Evolutionary conservation across 2,888 invertebrate species (phyloP), one percentile per base, ranked within the genome.

Genomic region (Leistus spinibarbis): DNA sequence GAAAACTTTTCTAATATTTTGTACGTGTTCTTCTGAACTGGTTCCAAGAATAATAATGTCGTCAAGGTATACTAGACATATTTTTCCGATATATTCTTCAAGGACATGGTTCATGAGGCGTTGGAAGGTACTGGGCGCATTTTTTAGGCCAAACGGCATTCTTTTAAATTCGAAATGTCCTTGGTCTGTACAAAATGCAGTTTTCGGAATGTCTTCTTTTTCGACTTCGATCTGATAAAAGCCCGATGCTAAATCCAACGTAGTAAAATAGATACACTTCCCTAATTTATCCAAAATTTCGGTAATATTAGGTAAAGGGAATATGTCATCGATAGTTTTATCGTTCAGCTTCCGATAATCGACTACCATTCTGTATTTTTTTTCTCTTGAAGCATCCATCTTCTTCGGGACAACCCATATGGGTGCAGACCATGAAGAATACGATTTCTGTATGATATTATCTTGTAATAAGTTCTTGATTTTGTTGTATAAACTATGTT

Each of bases 221-320:
- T 67, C 22, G 69, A 77, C 76, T 73, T 77, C 74, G 20, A 78
- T 77, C 27, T 77, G 78, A 64, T 78, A 77, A 57, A 76, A 78
- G n/a, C 77, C 77, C 22, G 65, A 65, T 20, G 65, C 27, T 65
- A 65, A 65, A 17, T 65, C 65, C n/a, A 24, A 24, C 13, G 65
- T 24, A 4, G 65, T 65, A 13, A 24, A 65, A 24, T 65, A 65
- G 13, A 65, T 65, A 24, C 27, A 24, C 27, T 24, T 65, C n/a
- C 65, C 65, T 22, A 65, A 9, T 3, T 65, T 65, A 24, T 65
- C 65, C 27, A 24, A 19, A 17, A 60, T 19, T 19, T 60, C 60
- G 1, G 19, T 19, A 3, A 60, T 60, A 19, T 60, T 60, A 10
- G 60, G 60, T 3, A 60, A 19, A 19, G 19, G 60, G n/a, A n/a